Conservation (phyloP, 2,888 invertebrate species). For the Tribolium freemani region DNA sequence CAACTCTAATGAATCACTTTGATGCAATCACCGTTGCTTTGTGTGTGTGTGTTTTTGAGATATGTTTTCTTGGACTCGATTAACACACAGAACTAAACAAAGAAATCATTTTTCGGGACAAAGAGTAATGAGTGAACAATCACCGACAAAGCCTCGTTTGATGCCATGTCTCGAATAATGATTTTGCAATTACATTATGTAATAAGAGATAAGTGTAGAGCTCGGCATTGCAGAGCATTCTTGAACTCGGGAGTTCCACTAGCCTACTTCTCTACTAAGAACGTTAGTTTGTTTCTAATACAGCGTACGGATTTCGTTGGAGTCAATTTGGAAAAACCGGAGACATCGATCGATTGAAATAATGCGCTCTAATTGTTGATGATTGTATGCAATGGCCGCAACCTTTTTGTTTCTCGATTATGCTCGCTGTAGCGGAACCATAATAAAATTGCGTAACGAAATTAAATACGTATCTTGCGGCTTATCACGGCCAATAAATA, state of each 20-base stretch:
- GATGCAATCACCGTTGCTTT: slow-evolving; percentile 6
- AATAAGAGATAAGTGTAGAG: slow-evolving; percentile 51
- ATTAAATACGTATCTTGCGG: slow-evolving; percentile 49
- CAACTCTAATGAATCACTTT: slow-evolving; percentile 6
- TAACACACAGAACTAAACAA: slow-evolving; percentile 9
- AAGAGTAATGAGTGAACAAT: slow-evolving; percentile 27
- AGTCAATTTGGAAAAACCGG: slow-evolving; percentile 36
- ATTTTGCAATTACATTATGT: slow-evolving; percentile 56
- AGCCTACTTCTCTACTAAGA: slow-evolving; percentile 61
- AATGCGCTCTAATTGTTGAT: slow-evolving; percentile 51
- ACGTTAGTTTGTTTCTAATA: slow-evolving; percentile 31
- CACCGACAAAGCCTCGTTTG: slow-evolving; percentile 31
- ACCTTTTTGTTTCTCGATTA: slow-evolving; percentile 57
- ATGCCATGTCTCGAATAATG: slow-evolving; percentile 46
- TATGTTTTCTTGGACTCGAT: slow-evolving; percentile 41
- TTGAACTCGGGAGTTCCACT: slow-evolving; percentile 62
- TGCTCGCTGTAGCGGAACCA: slow-evolving; percentile 61
- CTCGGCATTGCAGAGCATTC: slow-evolving; percentile 49
- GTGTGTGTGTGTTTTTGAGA: slow-evolving; percentile 27
- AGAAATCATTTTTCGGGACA: slow-evolving; percentile 2
- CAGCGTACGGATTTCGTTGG: neutral
- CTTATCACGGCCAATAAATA: slow-evolving; percentile 54
- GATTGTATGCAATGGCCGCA: slow-evolving; percentile 47
- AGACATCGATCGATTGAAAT: slow-evolving; percentile 36
- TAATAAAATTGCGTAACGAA: slow-evolving; percentile 56